Conservation (phyloP, 2,888 invertebrate genomes). For the Drosophila maculinotata region DNA sequence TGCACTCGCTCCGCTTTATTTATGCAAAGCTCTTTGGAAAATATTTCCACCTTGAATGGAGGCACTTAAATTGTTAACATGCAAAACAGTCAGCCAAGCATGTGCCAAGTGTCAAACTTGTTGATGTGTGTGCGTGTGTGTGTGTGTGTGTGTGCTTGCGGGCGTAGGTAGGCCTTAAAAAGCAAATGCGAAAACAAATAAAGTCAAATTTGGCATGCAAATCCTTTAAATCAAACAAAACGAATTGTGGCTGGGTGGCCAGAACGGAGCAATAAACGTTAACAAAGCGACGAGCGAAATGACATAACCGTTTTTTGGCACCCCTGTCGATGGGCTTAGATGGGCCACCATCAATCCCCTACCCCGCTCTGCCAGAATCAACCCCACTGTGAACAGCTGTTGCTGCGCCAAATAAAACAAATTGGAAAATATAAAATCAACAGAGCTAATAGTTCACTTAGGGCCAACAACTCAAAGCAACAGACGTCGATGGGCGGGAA, state of each 20-base stretch:
- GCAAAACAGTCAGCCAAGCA: conserved; percentile 56
- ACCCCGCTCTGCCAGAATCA: background rate
- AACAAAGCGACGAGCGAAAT: conserved; percentile 58
- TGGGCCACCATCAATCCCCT: background rate
- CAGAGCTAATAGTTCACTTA: conserved; percentile 79
- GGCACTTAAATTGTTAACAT: conserved; percentile 68
- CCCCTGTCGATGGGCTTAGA: conserved; percentile 14
- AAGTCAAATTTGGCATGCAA: conserved; percentile 78
- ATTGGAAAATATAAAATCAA: conserved; percentile 81
- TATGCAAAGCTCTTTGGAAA: conserved; percentile 65
- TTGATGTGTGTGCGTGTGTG: conserved; percentile 36
- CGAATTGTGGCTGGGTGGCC: conserved; percentile 49
- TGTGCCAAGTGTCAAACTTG: conserved; percentile 49
- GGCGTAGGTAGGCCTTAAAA: conserved; percentile 24
- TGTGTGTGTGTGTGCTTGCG: conserved; percentile 29
- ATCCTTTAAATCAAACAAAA: conserved; percentile 78
- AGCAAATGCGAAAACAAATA: conserved; percentile 69
- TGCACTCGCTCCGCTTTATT: conserved; percentile 46
- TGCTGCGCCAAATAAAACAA: conserved; percentile 61
- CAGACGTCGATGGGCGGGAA: conserved; percentile 16
- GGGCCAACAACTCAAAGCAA: conserved; percentile 54
- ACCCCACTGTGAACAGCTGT: conserved; percentile 42
- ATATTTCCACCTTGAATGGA: conserved; percentile 58
- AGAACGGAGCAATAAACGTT: conserved; percentile 69
- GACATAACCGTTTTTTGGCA: conserved; percentile 59